Evolutionary conservation across 2,113 vertebrate species (phyloP), one percentile per base, ranked within the genome.

Genomic region (Nerophis ophidion): DNA sequence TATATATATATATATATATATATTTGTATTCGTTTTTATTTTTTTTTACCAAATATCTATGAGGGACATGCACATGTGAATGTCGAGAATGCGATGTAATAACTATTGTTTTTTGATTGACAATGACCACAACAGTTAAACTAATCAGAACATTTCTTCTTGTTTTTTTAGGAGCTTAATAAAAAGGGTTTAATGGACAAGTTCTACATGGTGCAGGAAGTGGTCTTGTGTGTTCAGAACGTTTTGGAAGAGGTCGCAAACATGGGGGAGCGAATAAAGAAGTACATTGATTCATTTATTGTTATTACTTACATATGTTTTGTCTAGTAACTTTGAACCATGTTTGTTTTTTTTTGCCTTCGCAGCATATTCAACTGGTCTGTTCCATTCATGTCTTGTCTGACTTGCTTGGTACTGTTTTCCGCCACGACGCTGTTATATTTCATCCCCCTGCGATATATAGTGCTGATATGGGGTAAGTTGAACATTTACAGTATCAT

Each of bases 181-280:
- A 97, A 92, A 86, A 98, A 92, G 72, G 94, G 96, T 15, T 79
- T 99, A 71, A 95, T 95, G 81, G 93, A 98, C 38, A 94, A 97
- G 85, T 93, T 99, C 80, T 91, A 96, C 68, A 98, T 97, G 95
- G 92, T 99, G 48, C 97, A 99, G 57, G 96, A 99, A 65, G 92
- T 98, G 66, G 91, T 98, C 17, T 86, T 98, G 72, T 90, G 82
- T 2, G 94, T 97, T 72, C 97, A 99, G 75, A 93, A 83, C 35
- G 70, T 93, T 75, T 80, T 99, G 74, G 95, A 94, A 72, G 94
- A 96, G 86, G 71, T 92, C 4, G 95, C 94, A 47, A 94, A 91
- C 5, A 89, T 96, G 48, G 95, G 93, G 67, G 97, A 99, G 78
- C 91, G 94, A 82, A 87, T 94, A 81, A 99, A 98, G 88, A 99